Base-by-base conservation (phyloP, 2,888 invertebrate species). In the Plebejus anna region DNA sequence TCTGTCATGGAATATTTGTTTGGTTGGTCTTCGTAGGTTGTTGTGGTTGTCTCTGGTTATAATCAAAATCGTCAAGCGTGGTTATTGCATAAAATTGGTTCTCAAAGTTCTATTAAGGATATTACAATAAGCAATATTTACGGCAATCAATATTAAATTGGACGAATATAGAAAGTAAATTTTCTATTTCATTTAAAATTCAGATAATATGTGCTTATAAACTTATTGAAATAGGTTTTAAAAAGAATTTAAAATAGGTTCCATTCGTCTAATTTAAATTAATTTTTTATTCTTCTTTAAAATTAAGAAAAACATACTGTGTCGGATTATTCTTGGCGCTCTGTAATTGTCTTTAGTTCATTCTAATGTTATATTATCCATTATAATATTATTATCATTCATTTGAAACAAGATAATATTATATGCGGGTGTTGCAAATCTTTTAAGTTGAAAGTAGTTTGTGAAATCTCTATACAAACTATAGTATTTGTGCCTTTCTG, bases 111-210 rank as follows among this genome's bases (percentile, higher is more conserved):
- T 28, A 61, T 61, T 4, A 32, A 36, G 13, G 2, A 36, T 66
- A 36, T 36, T 66, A 32, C 13, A 66, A 36, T 13, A 66, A 66
- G 66, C 66, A 66, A 66, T 66, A 66, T 32, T 66, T 66, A 28
- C 61, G 32, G 61, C 61, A 66, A 32, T 32, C 32, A 11, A 66
- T 66, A 66, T 61, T 9, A 61, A 66, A 66, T 66, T 11, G 61
- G 61, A 66, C 13, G 61, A 11, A 61, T 9, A 22, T 7, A 32
- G 22, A 22, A 22, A 59, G 59, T n/a, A 9, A 59, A n/a, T 22
- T 22, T 22, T 22, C 7, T 59, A 9, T 7, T 22, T 28, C 1
- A 22, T 32, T 66, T 11, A 13, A 66, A 32, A 9, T 66, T 32
- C 28, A 28, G 32, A 32, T 66, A 66, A 32, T 22, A 22, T 13